phyloP scores from a whole-genome alignment of 2,797 vertebrate genomes.

The Danio albolineatus region DNA sequence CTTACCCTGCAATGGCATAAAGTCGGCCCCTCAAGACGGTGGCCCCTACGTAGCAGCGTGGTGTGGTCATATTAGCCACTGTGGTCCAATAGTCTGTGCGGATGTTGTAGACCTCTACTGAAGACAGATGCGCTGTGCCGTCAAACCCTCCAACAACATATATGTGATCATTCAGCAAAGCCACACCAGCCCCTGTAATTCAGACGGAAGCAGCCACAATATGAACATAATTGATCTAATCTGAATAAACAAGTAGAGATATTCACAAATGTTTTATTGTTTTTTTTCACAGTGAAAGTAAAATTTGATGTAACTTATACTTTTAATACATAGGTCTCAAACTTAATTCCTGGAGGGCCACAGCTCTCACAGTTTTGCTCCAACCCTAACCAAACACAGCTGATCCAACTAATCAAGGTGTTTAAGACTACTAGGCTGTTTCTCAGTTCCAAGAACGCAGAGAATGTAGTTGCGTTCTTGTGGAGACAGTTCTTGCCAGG shows the following conservation, averaged over 20 bases:
- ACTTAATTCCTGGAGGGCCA: too few species aligned
- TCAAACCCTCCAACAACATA: slow-evolving; percentile 98
- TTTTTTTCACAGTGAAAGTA: too few species aligned
- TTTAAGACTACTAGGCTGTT: too few species aligned
- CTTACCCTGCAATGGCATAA: slow-evolving; percentile 96
- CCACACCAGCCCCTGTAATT: slow-evolving; percentile 90
- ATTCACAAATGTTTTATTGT: too few species aligned
- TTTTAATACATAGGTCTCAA: too few species aligned
- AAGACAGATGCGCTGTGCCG: slow-evolving; percentile 94
- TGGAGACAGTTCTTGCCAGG: too few species aligned
- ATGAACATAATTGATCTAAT: neutral
- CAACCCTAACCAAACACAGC: too few species aligned
- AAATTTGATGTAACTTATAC: too few species aligned
- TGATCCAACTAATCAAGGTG: too few species aligned
- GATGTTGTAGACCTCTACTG: slow-evolving; percentile 97
- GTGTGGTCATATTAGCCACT: slow-evolving; percentile 96
- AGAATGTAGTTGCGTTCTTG: too few species aligned
- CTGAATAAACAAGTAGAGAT: neutral
- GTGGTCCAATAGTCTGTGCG: slow-evolving; percentile 97
- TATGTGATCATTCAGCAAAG: slow-evolving; percentile 95
- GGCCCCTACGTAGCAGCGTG: slow-evolving; percentile 96
- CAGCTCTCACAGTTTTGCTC: too few species aligned
- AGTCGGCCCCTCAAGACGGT: slow-evolving; percentile 95
- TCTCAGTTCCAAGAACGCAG: too few species aligned
- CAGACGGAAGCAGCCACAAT: neutral